phyloP scores from a whole-genome alignment of 2,888 invertebrate species.

The Morpho deidamia region DNA sequence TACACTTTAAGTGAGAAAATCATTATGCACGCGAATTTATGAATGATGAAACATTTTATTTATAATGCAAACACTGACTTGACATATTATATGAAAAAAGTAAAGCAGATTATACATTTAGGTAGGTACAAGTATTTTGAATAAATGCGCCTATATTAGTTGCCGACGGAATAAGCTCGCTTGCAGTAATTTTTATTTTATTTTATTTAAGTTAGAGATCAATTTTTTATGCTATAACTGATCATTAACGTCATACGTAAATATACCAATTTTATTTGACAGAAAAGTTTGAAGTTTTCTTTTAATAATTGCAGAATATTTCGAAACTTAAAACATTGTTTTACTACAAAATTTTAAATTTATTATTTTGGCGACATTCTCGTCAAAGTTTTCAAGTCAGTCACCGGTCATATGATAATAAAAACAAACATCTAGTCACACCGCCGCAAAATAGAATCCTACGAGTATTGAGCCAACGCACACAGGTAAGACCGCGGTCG shows the following conservation, averaged over 20 bases:
- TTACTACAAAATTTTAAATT: background rate
- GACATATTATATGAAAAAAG: too few relatives aligned
- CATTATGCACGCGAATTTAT: background rate
- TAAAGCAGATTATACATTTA: background rate
- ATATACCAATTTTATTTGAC: background rate
- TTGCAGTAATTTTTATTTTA: background rate
- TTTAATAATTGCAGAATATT: too few relatives aligned
- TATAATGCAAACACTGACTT: too few relatives aligned
- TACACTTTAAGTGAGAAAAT: background rate
- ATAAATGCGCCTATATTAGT: slow-evolving; percentile 39
- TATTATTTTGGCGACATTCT: slow-evolving; percentile 6
- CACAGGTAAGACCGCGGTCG: slow-evolving; percentile 59
- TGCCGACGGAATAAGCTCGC: slow-evolving; percentile 28
- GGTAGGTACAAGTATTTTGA: slow-evolving; percentile 4
- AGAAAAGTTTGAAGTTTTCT: too few relatives aligned
- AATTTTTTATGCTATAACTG: background rate
- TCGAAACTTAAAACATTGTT: too few relatives aligned
- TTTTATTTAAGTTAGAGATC: too few relatives aligned
- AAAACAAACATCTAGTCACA: slow-evolving; percentile 75
- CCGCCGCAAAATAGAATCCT: slow-evolving; percentile 69
- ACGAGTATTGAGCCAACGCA: slow-evolving; percentile 70
- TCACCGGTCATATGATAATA: slow-evolving; percentile 73
- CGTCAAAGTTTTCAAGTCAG: slow-evolving; percentile 39
- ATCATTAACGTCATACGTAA: background rate
- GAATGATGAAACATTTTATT: background rate